A percentile compares a stretch with the other conserved stretches of the same genome.
These are phyloP conservation scores for Passer montanus DNA, from an alignment of 2,113 vertebrate species.

Conservation along the genomic window DNA sequence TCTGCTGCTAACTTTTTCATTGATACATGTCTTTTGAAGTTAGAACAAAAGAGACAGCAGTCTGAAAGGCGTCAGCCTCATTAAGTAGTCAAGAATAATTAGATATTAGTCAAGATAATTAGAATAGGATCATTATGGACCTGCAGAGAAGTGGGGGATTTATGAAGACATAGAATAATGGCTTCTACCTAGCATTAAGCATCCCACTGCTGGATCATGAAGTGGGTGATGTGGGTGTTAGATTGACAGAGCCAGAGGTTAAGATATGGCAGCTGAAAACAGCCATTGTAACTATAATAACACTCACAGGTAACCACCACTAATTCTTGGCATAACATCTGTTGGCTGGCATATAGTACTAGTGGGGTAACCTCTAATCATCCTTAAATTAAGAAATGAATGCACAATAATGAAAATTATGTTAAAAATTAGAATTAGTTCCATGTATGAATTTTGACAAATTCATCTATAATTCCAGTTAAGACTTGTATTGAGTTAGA, in stretches of 20 bases:
- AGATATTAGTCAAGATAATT: not conserved
- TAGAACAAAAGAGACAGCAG: not conserved
- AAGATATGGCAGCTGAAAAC: not conserved
- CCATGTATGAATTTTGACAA: not conserved
- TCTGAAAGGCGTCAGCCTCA: not conserved
- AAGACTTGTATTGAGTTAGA: not conserved
- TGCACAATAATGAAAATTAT: not conserved
- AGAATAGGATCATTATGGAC: not conserved
- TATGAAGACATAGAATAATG: not conserved
- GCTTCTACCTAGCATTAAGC: not conserved
- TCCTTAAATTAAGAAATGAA: not conserved
- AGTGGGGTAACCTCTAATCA: not conserved
- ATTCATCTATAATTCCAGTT: not conserved
- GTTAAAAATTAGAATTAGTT: not conserved
- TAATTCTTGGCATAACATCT: not conserved
- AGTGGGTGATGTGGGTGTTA: not conserved
- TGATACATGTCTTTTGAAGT: not conserved
- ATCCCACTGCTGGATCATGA: not conserved
- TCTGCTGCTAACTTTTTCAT: not conserved
- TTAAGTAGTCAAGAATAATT: not conserved
- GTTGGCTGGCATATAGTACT: not conserved
- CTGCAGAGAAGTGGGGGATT: not conserved
- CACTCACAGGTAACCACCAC: not conserved
- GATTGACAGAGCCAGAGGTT: not conserved
- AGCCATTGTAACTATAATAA: not conserved